These are phyloP conservation scores for Drosophila melanica DNA, from an alignment of 1,140 invertebrate genomes.

Conservation along the genomic window DNA sequence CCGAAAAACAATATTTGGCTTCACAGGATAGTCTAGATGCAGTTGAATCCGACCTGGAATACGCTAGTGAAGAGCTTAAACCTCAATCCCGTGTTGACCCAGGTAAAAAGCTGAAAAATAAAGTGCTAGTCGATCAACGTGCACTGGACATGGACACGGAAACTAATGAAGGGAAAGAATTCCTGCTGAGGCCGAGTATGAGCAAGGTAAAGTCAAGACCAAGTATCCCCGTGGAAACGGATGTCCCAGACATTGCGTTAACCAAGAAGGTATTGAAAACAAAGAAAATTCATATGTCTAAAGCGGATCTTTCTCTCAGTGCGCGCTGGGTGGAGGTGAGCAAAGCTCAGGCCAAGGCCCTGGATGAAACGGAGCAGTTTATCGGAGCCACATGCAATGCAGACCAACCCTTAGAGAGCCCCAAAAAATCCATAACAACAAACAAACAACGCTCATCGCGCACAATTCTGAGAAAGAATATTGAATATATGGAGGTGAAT, in stretches of 20 bases:
- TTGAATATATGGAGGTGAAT: background rate
- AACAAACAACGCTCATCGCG: constrained; percentile 2
- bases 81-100: background rate
- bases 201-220: constrained; percentile 15
- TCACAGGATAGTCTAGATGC: constrained; percentile 4
- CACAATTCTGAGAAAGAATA: background rate
- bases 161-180: constrained; percentile 2
- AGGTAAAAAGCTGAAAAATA: background rate
- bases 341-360: constrained; percentile 27
- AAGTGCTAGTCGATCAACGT: background rate
- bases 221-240: background rate
- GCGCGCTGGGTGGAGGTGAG: constrained; percentile 66
- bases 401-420: constrained; percentile 7
- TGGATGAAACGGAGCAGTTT: constrained; percentile 55
- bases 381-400: constrained; percentile 30
- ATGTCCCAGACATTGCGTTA: background rate
- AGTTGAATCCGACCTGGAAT: background rate
- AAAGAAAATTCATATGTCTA: background rate
- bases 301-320: constrained; percentile 36
- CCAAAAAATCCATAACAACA: background rate
- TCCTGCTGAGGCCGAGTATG: background rate
- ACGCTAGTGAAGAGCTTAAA: background rate
- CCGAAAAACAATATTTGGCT: background rate
- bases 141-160: too few relatives aligned
- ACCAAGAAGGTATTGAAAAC: background rate